Evolutionary conservation across 2,113 vertebrate genomes (phyloP).

Genomic region (Saccopteryx leptura): DNA sequence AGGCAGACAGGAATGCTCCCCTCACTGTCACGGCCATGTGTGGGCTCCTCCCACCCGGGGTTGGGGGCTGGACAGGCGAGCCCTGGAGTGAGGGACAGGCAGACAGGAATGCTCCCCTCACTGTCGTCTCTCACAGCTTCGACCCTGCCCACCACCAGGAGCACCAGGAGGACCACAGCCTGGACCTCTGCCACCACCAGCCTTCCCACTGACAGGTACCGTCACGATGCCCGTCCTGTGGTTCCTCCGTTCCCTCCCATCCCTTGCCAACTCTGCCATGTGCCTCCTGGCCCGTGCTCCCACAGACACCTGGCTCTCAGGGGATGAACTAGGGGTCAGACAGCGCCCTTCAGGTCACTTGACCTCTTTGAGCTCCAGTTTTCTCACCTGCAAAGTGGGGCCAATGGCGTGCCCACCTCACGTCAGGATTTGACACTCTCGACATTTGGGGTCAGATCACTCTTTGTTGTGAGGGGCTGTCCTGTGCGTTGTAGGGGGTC

Average conservation of each 20-base stretch:
- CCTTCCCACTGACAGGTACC: constrained; percentile 11
- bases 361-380: neutral
- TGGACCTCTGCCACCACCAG: neutral
- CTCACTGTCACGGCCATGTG: neutral
- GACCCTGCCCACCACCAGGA: neutral
- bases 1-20: too few relatives aligned
- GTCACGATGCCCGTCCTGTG: too few relatives aligned
- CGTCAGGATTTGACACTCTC: too few relatives aligned
- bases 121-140: neutral
- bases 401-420: neutral
- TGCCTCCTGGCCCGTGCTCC: fast-evolving
- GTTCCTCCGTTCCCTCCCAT: neutral
- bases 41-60: neutral
- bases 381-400: neutral
- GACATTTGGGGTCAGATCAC: neutral
- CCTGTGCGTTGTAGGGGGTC: neutral
- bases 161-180: too few relatives aligned
- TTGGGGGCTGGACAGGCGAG: neutral
- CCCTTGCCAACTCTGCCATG: fast-evolving
- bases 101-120: neutral
- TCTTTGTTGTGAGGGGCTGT: neutral
- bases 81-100: neutral
- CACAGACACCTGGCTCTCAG: neutral
- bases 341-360: neutral
- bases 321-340: neutral